Evolutionary conservation across 2,888 invertebrate genomes (phyloP).

Genomic region (Eupithecia subfuscata): DNA sequence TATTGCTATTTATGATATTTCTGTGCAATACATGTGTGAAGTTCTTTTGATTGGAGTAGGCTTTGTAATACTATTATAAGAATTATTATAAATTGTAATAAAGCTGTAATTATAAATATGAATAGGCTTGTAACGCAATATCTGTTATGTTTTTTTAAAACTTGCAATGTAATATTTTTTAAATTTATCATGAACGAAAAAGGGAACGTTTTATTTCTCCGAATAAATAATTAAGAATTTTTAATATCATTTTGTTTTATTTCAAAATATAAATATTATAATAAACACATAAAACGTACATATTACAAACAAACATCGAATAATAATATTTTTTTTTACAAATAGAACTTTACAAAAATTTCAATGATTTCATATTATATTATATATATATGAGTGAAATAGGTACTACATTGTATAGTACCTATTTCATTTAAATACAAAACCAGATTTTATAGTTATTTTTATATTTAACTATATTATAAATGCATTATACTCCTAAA

Average conservation of each 20-base stretch:
- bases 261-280: constrained; percentile 39
- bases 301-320: neutral
- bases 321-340: neutral
- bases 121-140: constrained; percentile 75
- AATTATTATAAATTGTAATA: constrained; percentile 71
- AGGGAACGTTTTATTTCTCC: constrained; percentile 74
- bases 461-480: neutral
- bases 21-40: constrained; percentile 78
- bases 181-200: constrained; percentile 64
- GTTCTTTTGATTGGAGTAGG: constrained; percentile 67
- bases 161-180: constrained; percentile 62
- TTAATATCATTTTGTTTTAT: constrained; percentile 60
- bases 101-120: constrained; percentile 73
- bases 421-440: neutral
- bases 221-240: constrained; percentile 81
- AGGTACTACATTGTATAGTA: too few relatives aligned
- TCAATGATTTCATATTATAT: neutral
- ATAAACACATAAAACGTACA: constrained; percentile 14
- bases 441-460: neutral
- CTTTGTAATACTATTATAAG: constrained; percentile 66
- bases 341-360: neutral
- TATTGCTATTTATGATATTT: constrained; percentile 73
- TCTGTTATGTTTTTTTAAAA: constrained; percentile 71
- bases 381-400: too few relatives aligned
- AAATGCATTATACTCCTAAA: neutral